Base-by-base conservation (phyloP, 2,113 vertebrate genomes). In the Scytalopus superciliaris region DNA sequence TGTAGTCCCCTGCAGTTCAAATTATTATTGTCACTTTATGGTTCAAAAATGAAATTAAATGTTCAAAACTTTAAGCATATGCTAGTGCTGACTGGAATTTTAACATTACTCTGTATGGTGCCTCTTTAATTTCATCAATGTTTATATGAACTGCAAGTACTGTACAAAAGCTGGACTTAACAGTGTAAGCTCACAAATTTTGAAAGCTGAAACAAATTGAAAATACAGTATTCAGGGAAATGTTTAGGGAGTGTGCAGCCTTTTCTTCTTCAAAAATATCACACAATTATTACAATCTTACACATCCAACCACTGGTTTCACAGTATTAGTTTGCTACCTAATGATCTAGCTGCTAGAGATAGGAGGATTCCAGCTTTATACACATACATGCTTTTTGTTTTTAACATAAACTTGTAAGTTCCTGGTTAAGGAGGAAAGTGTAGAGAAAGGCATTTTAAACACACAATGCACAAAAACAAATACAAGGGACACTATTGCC, bases 331-430 rank as follows among this genome's bases (percentile, higher is more conserved):
- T 42, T 77, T 87, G 30, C 50, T 81, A 10, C 12, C 2, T 35
- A 10, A 47, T 33, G 19, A 33, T 69, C 17, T 27, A 6, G 3
- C n/a, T 90, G 69, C 27, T 77, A 39, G 45, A 53, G 31, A 6
- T 67, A 27, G 21, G 3, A 62, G 15, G 31, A 8, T 60, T 21
- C 63, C 37, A 82, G 37, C 35, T 91, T 67, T 68, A 14, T 14
- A 45, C 1, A 2, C 19, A 3, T 37, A 16, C 2, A 1, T 28
- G 3, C 3, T 19, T 66, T 50, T 40, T 73, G 5, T 18, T 83
- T 67, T 75, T 40, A 23, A 27, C 45, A 8, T 64, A 7, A 47
- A 45, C 37, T 9, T 83, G 0, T 25, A 8, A 5, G 11, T 74
- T 84, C 15, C 22, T 83, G 28, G 17, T 72, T 35, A 78, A 40